Base-by-base conservation (phyloP, 1,140 invertebrate species). In the Drosophila funebris region DNA sequence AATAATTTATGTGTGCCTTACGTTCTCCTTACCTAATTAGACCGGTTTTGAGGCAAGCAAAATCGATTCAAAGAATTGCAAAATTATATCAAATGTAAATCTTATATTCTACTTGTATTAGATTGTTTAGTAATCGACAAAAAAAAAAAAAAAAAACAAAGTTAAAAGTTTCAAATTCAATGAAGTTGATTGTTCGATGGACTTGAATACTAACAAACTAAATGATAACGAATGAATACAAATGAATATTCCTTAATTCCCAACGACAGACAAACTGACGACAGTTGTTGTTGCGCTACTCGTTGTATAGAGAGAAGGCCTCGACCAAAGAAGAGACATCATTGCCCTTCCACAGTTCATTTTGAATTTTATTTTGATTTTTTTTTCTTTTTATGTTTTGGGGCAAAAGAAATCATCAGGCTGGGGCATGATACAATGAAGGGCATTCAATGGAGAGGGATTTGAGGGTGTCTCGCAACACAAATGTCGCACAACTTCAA, bases 351-450 rank as follows among this genome's bases (percentile, higher is more conserved):
- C 44, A 46, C 22, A 27, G 5, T 31, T 18, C 24, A n/a, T 36
- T 36, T 36, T n/a, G n/a, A n/a, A n/a, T n/a, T 4, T 36, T 36
- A 33, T 33, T 57, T 24, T 62, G 16, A 1, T 20, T 33, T 13
- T 3, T 37, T 27, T 43, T 46, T 56, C 0, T 52, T 20, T 33
- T 13, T 3, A 27, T 27, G 33, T 46, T 56, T 0, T 52, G 52
- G 27, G 29, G 39, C 52, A 18, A 33, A 24, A 36, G 8, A 46
- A 66, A 66, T 71, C 68, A 71, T 54, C 13, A 24, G 43, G n/a
- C 68, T 56, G 39, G 20, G 52, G 68, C 68, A 57, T 71, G 61
- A 71, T 56, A 71, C 13, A 9, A 13, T 31, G 43, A 13, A 71
- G 48, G 58, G 22, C 39, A 37, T 6, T 31, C n/a, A 29, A 20